phyloP scores from a whole-genome alignment of 2,888 invertebrate genomes.

The Lithophane ornitopus region DNA sequence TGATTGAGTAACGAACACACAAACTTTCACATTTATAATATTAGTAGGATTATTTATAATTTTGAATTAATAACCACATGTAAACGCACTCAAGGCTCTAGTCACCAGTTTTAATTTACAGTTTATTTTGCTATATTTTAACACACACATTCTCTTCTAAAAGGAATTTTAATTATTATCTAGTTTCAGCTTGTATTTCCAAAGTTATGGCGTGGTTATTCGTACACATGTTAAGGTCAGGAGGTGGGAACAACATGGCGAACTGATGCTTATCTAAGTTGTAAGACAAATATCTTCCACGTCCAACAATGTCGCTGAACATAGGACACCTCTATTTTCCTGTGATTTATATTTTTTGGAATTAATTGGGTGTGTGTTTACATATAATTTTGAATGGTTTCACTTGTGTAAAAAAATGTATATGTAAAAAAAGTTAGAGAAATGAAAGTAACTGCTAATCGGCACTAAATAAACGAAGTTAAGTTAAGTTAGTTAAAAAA shows the following conservation, averaged over 20 bases:
- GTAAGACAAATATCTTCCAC: constrained; percentile 88
- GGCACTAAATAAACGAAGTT: constrained; percentile 8
- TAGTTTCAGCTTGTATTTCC: constrained; percentile 48
- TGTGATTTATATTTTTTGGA: constrained; percentile 58
- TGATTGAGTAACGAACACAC: too few relatives aligned
- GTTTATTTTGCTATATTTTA: constrained; percentile 19
- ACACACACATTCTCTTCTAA: not conserved
- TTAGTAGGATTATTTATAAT: not conserved
- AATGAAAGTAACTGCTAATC: not conserved
- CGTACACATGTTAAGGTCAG: constrained; percentile 70
- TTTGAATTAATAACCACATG: not conserved
- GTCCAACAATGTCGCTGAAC: constrained; percentile 74
- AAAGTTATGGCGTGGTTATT: constrained; percentile 55
- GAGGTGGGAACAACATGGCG: constrained; percentile 72
- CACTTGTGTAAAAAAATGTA: not conserved
- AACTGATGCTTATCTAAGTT: constrained; percentile 82
- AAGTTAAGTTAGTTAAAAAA: too few relatives aligned
- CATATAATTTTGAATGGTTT: constrained; percentile 12
- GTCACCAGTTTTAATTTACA: constrained; percentile 9
- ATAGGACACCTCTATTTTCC: constrained; percentile 46
- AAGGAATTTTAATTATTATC: constrained; percentile 53
- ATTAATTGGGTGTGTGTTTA: constrained; percentile 57
- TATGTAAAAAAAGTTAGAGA: not conserved
- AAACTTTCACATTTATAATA: too few relatives aligned
- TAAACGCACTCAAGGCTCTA: not conserved